Evolutionary conservation across 2,113 vertebrate species (phyloP).

Genomic region (Vombatus ursinus): DNA sequence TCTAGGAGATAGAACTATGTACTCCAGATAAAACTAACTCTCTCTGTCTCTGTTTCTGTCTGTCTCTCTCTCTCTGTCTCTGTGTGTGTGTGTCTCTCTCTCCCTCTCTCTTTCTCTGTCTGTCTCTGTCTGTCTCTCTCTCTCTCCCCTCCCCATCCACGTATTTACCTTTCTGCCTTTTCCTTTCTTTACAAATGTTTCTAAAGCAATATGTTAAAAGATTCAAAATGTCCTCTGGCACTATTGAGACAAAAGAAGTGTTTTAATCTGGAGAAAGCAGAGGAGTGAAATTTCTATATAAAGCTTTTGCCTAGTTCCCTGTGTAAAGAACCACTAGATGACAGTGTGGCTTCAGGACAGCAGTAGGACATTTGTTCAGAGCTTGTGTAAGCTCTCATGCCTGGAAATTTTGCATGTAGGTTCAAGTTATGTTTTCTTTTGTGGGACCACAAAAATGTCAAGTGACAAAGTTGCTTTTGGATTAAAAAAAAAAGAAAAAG

Average conservation of each 20-base stretch:
- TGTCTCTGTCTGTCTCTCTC: too few species aligned
- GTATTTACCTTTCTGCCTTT: background rate
- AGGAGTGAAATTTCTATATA: background rate
- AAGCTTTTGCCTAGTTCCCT: background rate
- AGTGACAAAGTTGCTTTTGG: background rate
- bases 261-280: background rate
- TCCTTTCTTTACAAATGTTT: background rate
- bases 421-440: slow-evolving; percentile 36
- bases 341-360: slow-evolving; percentile 72
- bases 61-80: too few species aligned
- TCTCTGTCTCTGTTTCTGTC: too few species aligned
- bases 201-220: background rate
- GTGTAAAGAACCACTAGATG: slow-evolving; percentile 71
- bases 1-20: background rate
- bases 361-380: background rate
- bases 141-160: background rate
- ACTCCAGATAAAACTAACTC: background rate
- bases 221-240: background rate
- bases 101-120: too few species aligned
- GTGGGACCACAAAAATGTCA: background rate
- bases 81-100: too few species aligned
- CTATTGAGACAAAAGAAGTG: background rate
- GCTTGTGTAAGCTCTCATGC: background rate
- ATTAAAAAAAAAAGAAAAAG: background rate
- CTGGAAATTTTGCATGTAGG: slow-evolving; percentile 18